A percentile compares a stretch with the other conserved stretches of the same genome.
Evolutionary conservation across 2,113 vertebrate species (phyloP).

Genomic region (Paradoxurus hermaphroditus): DNA sequence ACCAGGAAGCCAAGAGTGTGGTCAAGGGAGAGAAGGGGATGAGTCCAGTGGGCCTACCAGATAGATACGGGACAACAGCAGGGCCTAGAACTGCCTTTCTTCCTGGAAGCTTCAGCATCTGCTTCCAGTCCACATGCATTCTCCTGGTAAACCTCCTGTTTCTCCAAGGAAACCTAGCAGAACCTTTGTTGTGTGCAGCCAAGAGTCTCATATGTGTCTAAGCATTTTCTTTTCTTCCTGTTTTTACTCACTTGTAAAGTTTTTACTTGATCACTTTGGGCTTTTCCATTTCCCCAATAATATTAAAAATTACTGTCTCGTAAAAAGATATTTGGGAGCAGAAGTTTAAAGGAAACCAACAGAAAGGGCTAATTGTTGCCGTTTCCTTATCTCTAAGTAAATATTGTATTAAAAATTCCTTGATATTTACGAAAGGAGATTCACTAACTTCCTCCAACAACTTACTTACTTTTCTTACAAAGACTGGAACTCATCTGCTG

Average conservation of each 20-base stretch:
- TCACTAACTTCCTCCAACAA: not conserved
- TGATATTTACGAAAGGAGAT: slow-evolving; percentile 19
- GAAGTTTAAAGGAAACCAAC: slow-evolving; percentile 6
- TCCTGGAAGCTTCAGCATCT: not conserved
- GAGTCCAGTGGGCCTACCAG: not conserved
- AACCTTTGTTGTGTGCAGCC: not conserved
- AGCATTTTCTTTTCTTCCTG: slow-evolving; percentile 22
- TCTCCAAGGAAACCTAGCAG: not conserved
- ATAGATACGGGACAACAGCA: not conserved
- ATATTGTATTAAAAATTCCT: slow-evolving; percentile 1
- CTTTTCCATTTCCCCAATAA: slow-evolving; percentile 27
- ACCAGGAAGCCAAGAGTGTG: not conserved
- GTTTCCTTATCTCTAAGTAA: slow-evolving; percentile 35
- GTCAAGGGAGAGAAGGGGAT: not conserved
- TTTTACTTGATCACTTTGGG: slow-evolving; percentile 33
- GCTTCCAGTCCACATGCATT: not conserved
- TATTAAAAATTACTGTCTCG: not conserved
- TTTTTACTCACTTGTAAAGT: not conserved
- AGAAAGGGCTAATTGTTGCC: not conserved
- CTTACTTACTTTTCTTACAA: not conserved
- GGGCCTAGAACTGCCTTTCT: not conserved
- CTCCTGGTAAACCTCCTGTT: not conserved
- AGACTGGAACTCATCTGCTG: not conserved
- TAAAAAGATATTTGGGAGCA: not conserved
- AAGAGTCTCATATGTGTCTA: not conserved